Percentiles rank a stretch among this genome's conserved stretches.
Evolutionary conservation across 2,888 invertebrate species (phyloP).

Genomic region (Platerodrilus igneus): DNA sequence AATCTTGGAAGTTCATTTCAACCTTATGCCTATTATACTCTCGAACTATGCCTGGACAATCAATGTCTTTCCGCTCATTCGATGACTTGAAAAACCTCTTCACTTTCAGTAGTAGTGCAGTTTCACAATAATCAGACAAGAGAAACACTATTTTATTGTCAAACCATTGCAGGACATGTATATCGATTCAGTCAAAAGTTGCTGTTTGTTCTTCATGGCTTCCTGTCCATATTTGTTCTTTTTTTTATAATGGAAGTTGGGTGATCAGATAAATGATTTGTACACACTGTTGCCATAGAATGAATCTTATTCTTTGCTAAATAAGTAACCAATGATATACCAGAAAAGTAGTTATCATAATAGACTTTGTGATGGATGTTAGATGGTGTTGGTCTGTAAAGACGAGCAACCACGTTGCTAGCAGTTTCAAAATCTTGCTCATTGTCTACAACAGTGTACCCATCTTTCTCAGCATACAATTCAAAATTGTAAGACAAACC

Average conservation of each 20-base stretch:
- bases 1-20: conserved; percentile 18
- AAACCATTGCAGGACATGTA: conserved; percentile 8
- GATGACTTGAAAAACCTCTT: conserved; percentile 12
- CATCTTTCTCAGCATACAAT: not conserved
- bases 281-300: conserved; percentile 7
- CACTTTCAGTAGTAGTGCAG: conserved; percentile 10
- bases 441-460: not conserved
- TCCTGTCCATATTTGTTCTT: conserved; percentile 4
- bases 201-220: conserved; percentile 5
- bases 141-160: conserved; percentile 14
- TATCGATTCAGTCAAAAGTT: not conserved
- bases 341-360: conserved; percentile 31
- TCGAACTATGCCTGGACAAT: conserved; percentile 10
- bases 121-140: conserved; percentile 15
- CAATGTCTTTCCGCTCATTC: conserved; percentile 6
- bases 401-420: conserved; percentile 29
- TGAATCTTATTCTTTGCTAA: conserved; percentile 12
- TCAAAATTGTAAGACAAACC: too few relatives aligned
- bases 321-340: conserved; percentile 18
- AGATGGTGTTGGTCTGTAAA: conserved; percentile 24
- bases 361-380: conserved; percentile 27
- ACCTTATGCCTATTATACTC: conserved; percentile 19
- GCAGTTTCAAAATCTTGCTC: conserved; percentile 29
- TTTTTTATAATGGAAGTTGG: not conserved
- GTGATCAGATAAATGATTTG: not conserved